Evolutionary conservation across 2,797 vertebrate species (phyloP).

Genomic region (Limosa lapponica): DNA sequence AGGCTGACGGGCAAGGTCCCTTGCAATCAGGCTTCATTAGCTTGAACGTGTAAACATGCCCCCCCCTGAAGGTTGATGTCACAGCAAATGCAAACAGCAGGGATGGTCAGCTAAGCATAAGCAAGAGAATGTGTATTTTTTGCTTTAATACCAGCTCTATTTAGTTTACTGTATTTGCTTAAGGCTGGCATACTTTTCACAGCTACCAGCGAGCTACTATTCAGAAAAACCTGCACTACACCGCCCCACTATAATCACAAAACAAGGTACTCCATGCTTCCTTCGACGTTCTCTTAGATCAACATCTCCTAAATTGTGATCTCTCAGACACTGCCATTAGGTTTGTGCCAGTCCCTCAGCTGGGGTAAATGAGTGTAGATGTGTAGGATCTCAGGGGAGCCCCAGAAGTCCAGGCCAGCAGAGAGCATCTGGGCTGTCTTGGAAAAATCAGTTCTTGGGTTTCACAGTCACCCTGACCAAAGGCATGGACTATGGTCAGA

Average conservation of each 20-base stretch:
- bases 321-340: not conserved
- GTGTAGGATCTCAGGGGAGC: not conserved
- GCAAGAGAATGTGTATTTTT: not conserved
- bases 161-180: conserved; percentile 28
- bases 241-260: not conserved
- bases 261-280: not conserved
- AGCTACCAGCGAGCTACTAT: not conserved
- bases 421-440: not conserved
- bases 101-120: not conserved
- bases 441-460: not conserved
- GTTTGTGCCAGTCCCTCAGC: not conserved
- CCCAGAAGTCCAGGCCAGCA: not conserved
- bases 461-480: not conserved
- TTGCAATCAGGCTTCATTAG: not conserved
- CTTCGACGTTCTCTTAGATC: not conserved
- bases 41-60: conserved; percentile 3
- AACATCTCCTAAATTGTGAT: not conserved
- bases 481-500: not conserved
- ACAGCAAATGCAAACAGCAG: conserved; percentile 46
- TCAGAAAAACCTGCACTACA: not conserved
- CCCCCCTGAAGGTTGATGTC: conserved; percentile 49
- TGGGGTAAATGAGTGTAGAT: not conserved
- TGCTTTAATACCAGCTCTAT: conserved; percentile 10
- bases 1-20: not conserved
- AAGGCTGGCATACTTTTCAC: conserved; percentile 18